Evolutionary conservation across 2,888 invertebrate species (phyloP).

Genomic region (Macaria notata): DNA sequence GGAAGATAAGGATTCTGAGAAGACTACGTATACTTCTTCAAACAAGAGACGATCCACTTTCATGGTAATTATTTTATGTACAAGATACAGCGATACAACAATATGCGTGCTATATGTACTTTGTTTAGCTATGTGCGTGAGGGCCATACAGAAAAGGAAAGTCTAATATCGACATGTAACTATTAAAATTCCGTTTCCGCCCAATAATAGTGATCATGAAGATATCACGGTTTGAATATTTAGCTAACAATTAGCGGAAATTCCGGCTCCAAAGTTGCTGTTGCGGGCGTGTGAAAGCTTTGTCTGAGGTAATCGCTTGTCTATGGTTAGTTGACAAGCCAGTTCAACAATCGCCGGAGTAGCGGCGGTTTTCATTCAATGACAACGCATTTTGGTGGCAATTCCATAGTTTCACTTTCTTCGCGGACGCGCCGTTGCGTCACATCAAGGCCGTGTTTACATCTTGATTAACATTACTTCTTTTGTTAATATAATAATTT

Average conservation of each 20-base stretch:
- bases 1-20: constrained; percentile 10
- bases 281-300: constrained; percentile 53
- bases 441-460: constrained; percentile 56
- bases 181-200: constrained; percentile 36
- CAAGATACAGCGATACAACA: not conserved
- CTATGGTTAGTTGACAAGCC: constrained; percentile 53
- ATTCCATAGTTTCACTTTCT: constrained; percentile 71
- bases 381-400: constrained; percentile 53
- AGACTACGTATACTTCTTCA: not conserved
- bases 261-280: constrained; percentile 35
- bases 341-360: constrained; percentile 47
- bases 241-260: constrained; percentile 50
- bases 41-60: no score
- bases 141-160: constrained; percentile 29
- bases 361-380: constrained; percentile 47
- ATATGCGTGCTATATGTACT: constrained; percentile 17
- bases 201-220: constrained; percentile 29
- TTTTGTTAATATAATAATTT: constrained; percentile 50
- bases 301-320: constrained; percentile 45
- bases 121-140: constrained; percentile 25
- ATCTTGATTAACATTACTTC: constrained; percentile 41
- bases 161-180: constrained; percentile 19
- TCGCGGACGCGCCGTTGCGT: constrained; percentile 47
- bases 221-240: constrained; percentile 47
- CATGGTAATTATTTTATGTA: no score